A percentile compares a stretch with the other conserved stretches of the same genome.
phyloP scores from a whole-genome alignment of 2,888 invertebrate species.

The Tineola bisselliella region DNA sequence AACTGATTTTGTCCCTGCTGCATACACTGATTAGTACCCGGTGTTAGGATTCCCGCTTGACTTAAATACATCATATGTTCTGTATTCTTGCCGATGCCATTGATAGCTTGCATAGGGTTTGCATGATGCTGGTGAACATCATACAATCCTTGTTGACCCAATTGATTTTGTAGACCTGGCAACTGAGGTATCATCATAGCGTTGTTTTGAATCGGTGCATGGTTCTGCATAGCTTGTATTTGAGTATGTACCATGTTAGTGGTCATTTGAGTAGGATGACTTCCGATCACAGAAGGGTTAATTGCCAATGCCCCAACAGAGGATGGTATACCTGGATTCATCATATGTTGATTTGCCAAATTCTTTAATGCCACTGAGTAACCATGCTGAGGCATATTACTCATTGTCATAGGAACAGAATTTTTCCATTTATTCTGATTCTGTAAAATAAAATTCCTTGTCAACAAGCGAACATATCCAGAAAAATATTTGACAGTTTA shows the following conservation, averaged over 20 bases:
- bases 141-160: slow-evolving; percentile 62
- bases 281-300: slow-evolving; percentile 58
- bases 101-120: slow-evolving; percentile 60
- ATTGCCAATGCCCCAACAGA: slow-evolving; percentile 58
- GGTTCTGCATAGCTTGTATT: slow-evolving; percentile 58
- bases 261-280: slow-evolving; percentile 54
- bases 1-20: slow-evolving; percentile 72
- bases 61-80: slow-evolving; percentile 63
- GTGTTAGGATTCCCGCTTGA: slow-evolving; percentile 66
- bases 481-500: too few species aligned
- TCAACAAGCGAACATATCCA: too few species aligned
- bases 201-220: slow-evolving; percentile 50
- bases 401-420: slow-evolving; percentile 68
- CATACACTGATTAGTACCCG: slow-evolving; percentile 69
- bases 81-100: slow-evolving; percentile 59
- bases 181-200: slow-evolving; percentile 61
- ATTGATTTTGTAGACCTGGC: slow-evolving; percentile 61
- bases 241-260: slow-evolving; percentile 66
- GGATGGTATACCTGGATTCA: slow-evolving; percentile 57
- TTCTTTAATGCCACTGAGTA: slow-evolving; percentile 55
- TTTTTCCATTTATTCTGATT: slow-evolving; percentile 90
- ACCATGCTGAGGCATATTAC: slow-evolving; percentile 68
- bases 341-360: slow-evolving; percentile 64
- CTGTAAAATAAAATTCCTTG: slow-evolving; percentile 67
- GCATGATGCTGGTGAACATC: slow-evolving; percentile 60